Evolutionary conservation across 2,888 invertebrate genomes (phyloP).

Genomic region (Cephalotes varians): DNA sequence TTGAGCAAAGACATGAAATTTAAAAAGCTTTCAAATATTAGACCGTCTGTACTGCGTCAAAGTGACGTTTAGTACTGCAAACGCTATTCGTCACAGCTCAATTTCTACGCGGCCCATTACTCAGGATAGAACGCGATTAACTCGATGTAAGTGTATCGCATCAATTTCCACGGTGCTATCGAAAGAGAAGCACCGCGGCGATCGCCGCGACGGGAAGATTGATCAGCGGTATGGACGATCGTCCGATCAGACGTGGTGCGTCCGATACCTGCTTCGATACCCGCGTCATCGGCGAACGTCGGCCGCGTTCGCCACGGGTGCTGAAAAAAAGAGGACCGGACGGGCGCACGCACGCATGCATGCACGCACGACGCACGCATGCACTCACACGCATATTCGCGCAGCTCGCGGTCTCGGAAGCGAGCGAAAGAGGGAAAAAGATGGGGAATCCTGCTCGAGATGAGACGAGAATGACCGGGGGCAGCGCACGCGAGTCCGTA

Average conservation of each 20-base stretch:
- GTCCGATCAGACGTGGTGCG: constrained; percentile 60
- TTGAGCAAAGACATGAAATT: neutral
- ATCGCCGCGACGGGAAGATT: constrained; percentile 53
- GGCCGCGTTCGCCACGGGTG: constrained; percentile 69
- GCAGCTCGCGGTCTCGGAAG: constrained; percentile 35
- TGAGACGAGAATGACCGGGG: constrained; percentile 83
- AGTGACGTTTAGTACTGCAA: neutral
- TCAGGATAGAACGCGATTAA: constrained; percentile 36
- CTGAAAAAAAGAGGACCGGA: constrained; percentile 66
- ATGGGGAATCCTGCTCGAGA: constrained; percentile 69
- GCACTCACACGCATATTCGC: constrained; percentile 47
- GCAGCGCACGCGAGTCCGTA: constrained; percentile 83
- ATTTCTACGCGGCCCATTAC: constrained; percentile 26
- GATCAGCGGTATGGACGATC: constrained; percentile 50
- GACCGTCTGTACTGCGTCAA: neutral
- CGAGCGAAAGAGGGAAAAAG: constrained; percentile 32
- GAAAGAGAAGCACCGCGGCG: constrained; percentile 39
- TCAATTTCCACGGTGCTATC: constrained; percentile 53
- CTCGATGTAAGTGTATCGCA: constrained; percentile 38
- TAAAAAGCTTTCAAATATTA: neutral
- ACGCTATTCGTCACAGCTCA: constrained; percentile 4
- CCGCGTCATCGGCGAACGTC: constrained; percentile 59
- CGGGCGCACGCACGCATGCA: constrained; percentile 46
- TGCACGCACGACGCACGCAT: constrained; percentile 56
- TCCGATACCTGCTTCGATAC: constrained; percentile 66